These are phyloP conservation scores for Drosophila peninsularis DNA, from an alignment of 2,888 invertebrate species.

Conservation along the genomic window DNA sequence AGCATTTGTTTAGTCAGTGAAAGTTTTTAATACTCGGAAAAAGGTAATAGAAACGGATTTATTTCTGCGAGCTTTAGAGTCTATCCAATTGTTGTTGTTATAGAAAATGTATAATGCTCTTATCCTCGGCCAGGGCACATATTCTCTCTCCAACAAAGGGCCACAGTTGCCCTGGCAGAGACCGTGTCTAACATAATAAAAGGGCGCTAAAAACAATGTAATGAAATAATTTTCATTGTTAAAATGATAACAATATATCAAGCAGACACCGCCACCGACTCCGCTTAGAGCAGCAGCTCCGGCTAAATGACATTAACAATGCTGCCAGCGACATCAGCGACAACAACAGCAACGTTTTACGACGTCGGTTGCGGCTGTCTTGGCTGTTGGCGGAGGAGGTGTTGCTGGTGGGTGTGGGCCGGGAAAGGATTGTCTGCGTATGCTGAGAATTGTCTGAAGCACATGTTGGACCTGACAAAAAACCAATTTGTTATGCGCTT, in stretches of 20 bases:
- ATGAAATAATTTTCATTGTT: constrained; percentile 83
- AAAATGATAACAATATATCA: constrained; percentile 84
- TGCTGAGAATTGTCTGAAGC: constrained; percentile 51
- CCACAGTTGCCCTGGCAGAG: constrained; percentile 9
- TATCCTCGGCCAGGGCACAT: neutral
- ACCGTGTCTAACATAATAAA: constrained; percentile 72
- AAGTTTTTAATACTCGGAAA: constrained; percentile 60
- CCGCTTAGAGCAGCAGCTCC: constrained; percentile 35
- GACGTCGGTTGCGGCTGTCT: constrained; percentile 59
- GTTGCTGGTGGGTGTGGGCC: neutral
- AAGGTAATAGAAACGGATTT: constrained; percentile 10
- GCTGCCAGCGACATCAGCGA: constrained; percentile 41
- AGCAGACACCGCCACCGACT: constrained; percentile 72
- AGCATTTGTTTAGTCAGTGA: constrained; percentile 61
- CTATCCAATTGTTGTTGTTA: neutral
- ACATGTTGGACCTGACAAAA: constrained; percentile 62
- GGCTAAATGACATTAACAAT: constrained; percentile 65
- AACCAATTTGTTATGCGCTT: constrained; percentile 73
- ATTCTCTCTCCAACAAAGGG: constrained; percentile 1
- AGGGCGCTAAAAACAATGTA: constrained; percentile 76
- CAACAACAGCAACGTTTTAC: constrained; percentile 27
- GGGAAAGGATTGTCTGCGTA: constrained; percentile 54
- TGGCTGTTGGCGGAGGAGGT: constrained; percentile 50
- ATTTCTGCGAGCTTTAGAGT: neutral
- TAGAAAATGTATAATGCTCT: neutral